Conservation (phyloP, 2,797 vertebrate genomes). For the Ambastaia sidthimunki region DNA sequence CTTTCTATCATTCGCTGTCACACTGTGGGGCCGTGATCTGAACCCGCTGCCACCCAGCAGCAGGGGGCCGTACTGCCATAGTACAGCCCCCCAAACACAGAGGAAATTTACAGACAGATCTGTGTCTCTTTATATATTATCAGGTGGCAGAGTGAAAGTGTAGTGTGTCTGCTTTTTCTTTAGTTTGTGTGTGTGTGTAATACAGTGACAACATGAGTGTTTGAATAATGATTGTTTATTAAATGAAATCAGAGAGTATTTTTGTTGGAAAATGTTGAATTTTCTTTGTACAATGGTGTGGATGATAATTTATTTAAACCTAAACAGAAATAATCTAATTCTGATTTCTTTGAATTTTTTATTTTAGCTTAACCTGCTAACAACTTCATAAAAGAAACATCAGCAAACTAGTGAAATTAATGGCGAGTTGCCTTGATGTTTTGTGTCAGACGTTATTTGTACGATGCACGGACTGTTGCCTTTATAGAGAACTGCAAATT, state of each 20-base stretch:
- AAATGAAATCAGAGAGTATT: too few relatives aligned
- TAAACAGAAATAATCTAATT: neutral
- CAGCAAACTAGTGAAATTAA: too few relatives aligned
- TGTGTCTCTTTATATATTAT: neutral
- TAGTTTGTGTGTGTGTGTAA: neutral
- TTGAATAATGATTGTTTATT: too few relatives aligned
- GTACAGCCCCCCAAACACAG: conserved; percentile 29
- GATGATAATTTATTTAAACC: neutral
- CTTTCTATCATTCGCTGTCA: conserved; percentile 71
- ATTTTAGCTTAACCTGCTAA: neutral
- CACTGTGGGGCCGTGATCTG: conserved; percentile 65
- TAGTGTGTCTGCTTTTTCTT: neutral
- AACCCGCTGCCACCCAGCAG: conserved; percentile 47
- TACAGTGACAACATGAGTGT: neutral
- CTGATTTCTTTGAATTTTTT: neutral
- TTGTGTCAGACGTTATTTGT: neutral
- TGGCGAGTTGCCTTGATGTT: too few relatives aligned
- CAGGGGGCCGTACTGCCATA: conserved; percentile 50
- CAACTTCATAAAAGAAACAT: too few relatives aligned
- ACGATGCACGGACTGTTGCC: neutral
- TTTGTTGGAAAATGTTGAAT: neutral
- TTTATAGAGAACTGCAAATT: neutral
- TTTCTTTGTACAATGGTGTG: neutral
- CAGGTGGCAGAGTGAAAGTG: neutral
- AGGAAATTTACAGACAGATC: conserved; percentile 37